phyloP scores from a whole-genome alignment of 1,140 invertebrate species.

The Pissodes strobi region DNA sequence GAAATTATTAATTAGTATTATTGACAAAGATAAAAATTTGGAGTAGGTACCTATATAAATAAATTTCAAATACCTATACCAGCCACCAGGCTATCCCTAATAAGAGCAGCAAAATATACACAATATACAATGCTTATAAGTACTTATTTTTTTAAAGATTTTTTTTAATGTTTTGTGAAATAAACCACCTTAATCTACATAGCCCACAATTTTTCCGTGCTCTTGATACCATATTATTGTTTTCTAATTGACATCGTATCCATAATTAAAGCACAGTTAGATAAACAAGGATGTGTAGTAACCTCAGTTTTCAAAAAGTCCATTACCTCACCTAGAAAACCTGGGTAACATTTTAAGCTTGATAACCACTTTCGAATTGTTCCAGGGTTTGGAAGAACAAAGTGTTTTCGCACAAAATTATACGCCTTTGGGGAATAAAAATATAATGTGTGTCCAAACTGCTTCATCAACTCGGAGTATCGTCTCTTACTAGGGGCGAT shows the following conservation, averaged over 20 bases:
- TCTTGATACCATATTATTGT: slow-evolving; percentile 37
- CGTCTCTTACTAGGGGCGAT: slow-evolving; percentile 25
- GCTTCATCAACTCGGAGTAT: slow-evolving; percentile 38
- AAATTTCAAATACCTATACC: no score
- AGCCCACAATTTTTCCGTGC: slow-evolving; percentile 35
- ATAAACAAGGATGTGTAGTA: slow-evolving; percentile 11
- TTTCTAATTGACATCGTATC: slow-evolving; percentile 41
- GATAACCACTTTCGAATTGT: slow-evolving; percentile 33
- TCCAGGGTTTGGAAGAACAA: slow-evolving; percentile 34
- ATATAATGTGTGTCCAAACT: slow-evolving; percentile 35
- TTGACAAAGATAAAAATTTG: no score
- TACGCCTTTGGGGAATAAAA: no score
- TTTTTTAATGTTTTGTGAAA: no score
- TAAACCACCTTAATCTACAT: slow-evolving; percentile 43
- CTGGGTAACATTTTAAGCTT: slow-evolving; percentile 20
- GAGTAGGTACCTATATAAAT: no score
- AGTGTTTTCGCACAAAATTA: slow-evolving; percentile 35
- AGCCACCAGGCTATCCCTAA: no score
- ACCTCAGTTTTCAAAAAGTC: slow-evolving; percentile 21
- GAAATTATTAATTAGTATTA: no score
- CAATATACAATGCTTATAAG: no score
- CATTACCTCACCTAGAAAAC: slow-evolving; percentile 29
- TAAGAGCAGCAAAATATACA: no score
- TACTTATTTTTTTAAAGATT: no score
- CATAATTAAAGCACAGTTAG: slow-evolving; percentile 41